These are phyloP conservation scores for Semnornis frantzii DNA, from an alignment of 2,113 vertebrate genomes.

Conservation along the genomic window DNA sequence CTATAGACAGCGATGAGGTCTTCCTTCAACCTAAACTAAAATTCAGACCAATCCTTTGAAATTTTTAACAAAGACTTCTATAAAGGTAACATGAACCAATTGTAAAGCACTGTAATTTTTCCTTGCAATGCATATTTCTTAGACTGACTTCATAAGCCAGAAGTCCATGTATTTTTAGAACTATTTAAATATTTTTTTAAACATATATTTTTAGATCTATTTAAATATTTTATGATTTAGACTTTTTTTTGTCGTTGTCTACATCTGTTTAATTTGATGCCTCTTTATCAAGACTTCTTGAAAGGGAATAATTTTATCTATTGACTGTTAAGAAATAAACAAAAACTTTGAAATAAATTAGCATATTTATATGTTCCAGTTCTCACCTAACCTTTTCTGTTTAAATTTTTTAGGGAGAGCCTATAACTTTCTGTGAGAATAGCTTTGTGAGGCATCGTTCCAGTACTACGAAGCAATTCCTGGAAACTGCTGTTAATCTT, in stretches of 20 bases:
- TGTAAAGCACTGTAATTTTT: background rate
- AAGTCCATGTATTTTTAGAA: background rate
- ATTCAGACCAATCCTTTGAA: too few relatives aligned
- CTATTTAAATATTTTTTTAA: background rate
- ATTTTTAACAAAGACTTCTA: background rate
- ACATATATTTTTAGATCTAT: background rate
- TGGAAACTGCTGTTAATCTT: constrained; percentile 94
- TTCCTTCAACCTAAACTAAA: too few relatives aligned
- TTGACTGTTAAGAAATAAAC: background rate
- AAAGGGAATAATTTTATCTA: background rate
- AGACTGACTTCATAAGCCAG: background rate
- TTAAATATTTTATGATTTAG: background rate
- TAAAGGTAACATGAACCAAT: background rate
- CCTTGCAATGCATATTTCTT: background rate
- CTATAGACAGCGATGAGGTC: too few relatives aligned
- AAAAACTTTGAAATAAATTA: background rate
- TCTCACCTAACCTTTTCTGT: background rate
- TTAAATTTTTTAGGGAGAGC: constrained; percentile 85
- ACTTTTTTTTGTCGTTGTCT: background rate
- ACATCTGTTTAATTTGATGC: background rate
- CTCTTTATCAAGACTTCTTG: background rate
- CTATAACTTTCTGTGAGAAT: constrained; percentile 92
- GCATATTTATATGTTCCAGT: background rate
- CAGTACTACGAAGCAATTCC: constrained; percentile 89
- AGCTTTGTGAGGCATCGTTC: constrained; percentile 93